phyloP scores from a whole-genome alignment of 23 tunicate species.

The Clavelina lepadiformis region DNA sequence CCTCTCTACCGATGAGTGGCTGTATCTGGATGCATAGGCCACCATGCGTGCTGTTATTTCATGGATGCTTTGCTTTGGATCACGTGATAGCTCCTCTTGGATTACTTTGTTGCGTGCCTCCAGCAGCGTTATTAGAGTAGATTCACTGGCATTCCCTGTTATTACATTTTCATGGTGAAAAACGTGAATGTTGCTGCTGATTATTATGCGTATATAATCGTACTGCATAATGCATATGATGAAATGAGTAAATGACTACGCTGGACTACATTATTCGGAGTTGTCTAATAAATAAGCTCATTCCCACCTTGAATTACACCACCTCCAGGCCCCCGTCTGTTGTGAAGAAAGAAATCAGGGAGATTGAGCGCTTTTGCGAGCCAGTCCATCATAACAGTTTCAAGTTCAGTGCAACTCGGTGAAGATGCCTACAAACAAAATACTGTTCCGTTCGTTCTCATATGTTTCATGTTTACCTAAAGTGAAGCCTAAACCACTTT shows the following conservation, averaged over 20 bases:
- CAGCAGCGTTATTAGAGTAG: constrained; percentile 66
- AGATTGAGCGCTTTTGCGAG: constrained; percentile 72
- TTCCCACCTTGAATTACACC: constrained; percentile 94
- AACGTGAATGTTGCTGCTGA: no score
- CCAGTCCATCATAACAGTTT: constrained; percentile 86
- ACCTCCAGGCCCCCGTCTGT: constrained; percentile 65
- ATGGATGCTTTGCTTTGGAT: constrained; percentile 26
- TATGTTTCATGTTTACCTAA: no score
- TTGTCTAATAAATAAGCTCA: not conserved
- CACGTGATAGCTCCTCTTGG: constrained; percentile 9
- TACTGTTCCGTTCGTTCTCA: no score
- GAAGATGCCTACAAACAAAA: no score
- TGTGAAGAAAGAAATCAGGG: constrained; percentile 58
- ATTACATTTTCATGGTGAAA: no score
- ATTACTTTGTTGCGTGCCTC: constrained; percentile 59
- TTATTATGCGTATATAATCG: no score
- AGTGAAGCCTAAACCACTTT: no score
- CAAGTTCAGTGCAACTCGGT: constrained; percentile 81
- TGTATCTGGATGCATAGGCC: constrained; percentile 65
- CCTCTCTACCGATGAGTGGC: constrained; percentile 83
- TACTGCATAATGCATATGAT: no score
- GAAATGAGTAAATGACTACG: no score
- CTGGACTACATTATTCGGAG: no score
- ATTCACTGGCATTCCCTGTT: constrained; percentile 76
- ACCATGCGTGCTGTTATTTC: constrained; percentile 51